Conservation (phyloP, 2,113 vertebrate genomes). For the Isichthys henryi region DNA sequence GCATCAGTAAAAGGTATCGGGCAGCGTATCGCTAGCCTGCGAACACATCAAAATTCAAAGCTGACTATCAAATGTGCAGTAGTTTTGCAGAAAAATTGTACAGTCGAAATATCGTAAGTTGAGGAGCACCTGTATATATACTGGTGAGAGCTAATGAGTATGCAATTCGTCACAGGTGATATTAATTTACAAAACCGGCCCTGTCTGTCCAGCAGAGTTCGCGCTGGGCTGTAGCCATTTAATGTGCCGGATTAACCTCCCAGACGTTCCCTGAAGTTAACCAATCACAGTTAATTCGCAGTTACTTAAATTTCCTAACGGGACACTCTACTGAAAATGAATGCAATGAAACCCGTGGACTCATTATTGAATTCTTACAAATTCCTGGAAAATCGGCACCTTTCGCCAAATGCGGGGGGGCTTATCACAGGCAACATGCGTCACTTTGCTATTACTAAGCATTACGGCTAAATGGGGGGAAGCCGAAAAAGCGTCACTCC, state of each 20-base stretch:
- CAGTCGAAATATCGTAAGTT: neutral
- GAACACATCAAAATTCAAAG: neutral
- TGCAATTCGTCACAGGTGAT: neutral
- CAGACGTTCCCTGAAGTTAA: slow-evolving; percentile 8
- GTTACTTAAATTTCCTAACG: slow-evolving; percentile 13
- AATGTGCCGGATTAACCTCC: neutral
- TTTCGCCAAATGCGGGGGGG: neutral
- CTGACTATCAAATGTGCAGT: neutral
- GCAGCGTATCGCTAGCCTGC: neutral
- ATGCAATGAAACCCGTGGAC: neutral
- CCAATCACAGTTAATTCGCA: neutral
- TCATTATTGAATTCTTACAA: slow-evolving; percentile 1
- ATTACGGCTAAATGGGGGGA: slow-evolving; percentile 15
- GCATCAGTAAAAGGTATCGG: neutral
- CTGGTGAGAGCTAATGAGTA: neutral
- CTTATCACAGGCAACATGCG: neutral
- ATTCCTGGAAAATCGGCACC: neutral
- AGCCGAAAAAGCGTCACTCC: neutral
- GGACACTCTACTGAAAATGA: slow-evolving; percentile 9
- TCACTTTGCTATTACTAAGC: slow-evolving; percentile 7
- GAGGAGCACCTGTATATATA: neutral
- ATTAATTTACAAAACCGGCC: neutral
- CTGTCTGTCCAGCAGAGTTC: neutral
- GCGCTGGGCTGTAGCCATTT: neutral
- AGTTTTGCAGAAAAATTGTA: neutral